Evolutionary conservation across 2,113 vertebrate genomes (phyloP).

Genomic region (Rhynchomys soricoides): DNA sequence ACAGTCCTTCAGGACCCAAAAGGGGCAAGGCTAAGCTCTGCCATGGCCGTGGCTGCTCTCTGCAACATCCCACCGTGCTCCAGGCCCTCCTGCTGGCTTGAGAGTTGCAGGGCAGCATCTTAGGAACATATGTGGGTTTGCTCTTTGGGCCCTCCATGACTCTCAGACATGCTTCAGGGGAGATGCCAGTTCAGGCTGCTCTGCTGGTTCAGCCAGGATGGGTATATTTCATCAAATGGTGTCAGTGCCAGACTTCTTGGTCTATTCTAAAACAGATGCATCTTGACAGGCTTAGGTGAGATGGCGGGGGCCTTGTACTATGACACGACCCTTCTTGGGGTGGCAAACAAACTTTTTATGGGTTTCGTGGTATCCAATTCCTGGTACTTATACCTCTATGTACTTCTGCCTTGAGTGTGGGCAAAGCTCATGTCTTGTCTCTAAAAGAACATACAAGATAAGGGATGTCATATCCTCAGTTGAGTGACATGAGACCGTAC

Average conservation of each 20-base stretch:
- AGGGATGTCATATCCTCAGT: not conserved
- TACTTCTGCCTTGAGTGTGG: not conserved
- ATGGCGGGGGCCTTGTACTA: accelerated
- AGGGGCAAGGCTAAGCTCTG: not conserved
- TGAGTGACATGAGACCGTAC: accelerated
- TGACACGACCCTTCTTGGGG: not conserved
- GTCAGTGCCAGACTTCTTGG: not conserved
- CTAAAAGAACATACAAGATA: accelerated
- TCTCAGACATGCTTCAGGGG: accelerated
- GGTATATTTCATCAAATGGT: not conserved
- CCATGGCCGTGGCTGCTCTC: not conserved
- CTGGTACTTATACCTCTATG: accelerated
- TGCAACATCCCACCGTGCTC: no score
- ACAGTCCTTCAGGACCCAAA: accelerated
- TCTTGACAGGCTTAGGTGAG: not conserved
- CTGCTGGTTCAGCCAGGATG: not conserved
- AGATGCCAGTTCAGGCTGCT: accelerated
- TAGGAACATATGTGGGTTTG: accelerated
- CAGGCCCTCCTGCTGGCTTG: not conserved
- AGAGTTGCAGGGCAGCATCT: not conserved
- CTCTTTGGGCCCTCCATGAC: not conserved
- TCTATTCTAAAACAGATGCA: not conserved
- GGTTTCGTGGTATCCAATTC: not conserved
- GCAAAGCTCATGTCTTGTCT: not conserved
- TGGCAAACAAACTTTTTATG: not conserved